phyloP scores from a whole-genome alignment of 2,888 invertebrate genomes.

The Erannis defoliaria region DNA sequence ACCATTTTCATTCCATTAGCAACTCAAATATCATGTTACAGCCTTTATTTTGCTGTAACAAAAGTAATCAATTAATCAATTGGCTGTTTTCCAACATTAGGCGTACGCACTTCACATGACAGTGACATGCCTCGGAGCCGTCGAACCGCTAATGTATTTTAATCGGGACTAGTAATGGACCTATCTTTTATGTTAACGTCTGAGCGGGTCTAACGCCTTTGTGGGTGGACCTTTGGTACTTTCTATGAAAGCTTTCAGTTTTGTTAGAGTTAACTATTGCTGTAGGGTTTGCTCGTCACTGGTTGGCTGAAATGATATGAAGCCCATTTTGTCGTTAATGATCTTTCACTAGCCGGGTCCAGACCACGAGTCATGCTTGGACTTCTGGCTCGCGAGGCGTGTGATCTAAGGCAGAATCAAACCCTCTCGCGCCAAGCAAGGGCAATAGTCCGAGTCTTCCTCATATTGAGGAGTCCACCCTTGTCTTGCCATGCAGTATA shows the following conservation, averaged over 20 bases:
- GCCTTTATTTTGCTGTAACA: slow-evolving; percentile 14
- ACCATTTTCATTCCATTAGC: slow-evolving; percentile 19
- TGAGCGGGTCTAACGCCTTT: slow-evolving; percentile 21
- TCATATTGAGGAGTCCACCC: too few relatives aligned
- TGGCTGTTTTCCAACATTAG: slow-evolving; percentile 18
- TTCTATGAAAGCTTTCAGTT: slow-evolving; percentile 20
- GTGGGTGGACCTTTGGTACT: slow-evolving; percentile 14
- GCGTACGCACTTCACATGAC: slow-evolving; percentile 45
- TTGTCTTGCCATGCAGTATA: too few relatives aligned
- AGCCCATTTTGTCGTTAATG: too few relatives aligned
- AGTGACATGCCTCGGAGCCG: slow-evolving; percentile 50
- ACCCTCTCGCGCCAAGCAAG: too few relatives aligned
- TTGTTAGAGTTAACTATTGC: slow-evolving; percentile 9
- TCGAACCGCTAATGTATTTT: slow-evolving; percentile 52
- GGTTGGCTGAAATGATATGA: neutral
- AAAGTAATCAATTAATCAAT: slow-evolving; percentile 24
- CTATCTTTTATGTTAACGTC: slow-evolving; percentile 38
- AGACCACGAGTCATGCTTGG: too few relatives aligned
- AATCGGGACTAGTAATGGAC: slow-evolving; percentile 55
- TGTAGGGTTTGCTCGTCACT: neutral
- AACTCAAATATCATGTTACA: slow-evolving; percentile 12
- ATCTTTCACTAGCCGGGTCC: too few relatives aligned
- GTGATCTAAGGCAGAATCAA: too few relatives aligned
- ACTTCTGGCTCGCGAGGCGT: too few relatives aligned
- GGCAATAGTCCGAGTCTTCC: too few relatives aligned